Base-by-base conservation (phyloP, 1,140 invertebrate genomes). In the Panagrolaimus sp. region DNA sequence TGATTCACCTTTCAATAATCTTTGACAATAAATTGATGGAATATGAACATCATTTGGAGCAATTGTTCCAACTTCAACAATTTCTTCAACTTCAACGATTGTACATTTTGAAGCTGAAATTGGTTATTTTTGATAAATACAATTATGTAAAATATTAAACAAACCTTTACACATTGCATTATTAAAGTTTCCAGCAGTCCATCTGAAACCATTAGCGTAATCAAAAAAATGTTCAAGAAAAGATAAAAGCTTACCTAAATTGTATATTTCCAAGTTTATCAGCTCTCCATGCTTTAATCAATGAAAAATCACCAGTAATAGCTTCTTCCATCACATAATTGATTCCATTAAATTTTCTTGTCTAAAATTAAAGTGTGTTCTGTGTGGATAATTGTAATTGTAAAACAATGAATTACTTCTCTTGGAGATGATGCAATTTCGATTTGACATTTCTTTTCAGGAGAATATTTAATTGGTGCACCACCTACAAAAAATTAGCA, bases 231-330 rank as follows among this genome's bases (percentile, higher is more conserved):
- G 26, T 43, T 63, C 62, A n/a, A n/a, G n/a, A n/a, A n/a, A n/a
- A n/a, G n/a, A n/a, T n/a, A n/a, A n/a, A n/a, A n/a, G n/a, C n/a
- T n/a, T n/a, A n/a, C n/a, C n/a, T n/a, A n/a, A n/a, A 98, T 48
- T 94, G 87, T 28, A 98, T 85, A 85, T 98, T 99, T 47, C 96
- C 96, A 48, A 88, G 84, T 75, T 88, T 89, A 85, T 99, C 96
- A 26, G 94, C 94, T 84, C 96, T 96, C 89, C 93, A 95, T 0
- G 93, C 96, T 86, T 98, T 98, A 1, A 99, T 88, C 1, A 99
- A 86, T 0, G 95, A 91, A 87, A 90, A 98, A 84, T 98, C 95
- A 14, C 93, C 96, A 45, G 89, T 93, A 43, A 99, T 97, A 0
- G 94, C 91, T 83, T 91, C 89, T 85, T 99, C 96, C 88, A 99